Conservation (phyloP, 53 echinoderm and acorn worm species). For the Antedon mediterranea region DNA sequence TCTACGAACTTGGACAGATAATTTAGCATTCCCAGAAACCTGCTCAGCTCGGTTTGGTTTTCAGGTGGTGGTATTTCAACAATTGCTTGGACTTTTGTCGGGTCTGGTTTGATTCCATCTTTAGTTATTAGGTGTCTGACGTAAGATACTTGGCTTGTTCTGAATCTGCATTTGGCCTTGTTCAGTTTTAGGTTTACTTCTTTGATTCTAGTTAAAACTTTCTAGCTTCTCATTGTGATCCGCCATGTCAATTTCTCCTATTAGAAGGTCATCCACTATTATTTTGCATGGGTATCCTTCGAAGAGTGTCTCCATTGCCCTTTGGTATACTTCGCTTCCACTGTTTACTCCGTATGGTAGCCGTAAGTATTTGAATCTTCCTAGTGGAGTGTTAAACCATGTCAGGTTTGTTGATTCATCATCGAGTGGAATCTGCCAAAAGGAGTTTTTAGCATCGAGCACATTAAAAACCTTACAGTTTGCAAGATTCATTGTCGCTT, state of each 20-base stretch:
- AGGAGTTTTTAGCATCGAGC: conserved; percentile 17
- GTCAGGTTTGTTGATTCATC: conserved; percentile 22
- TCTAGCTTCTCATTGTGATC: conserved; percentile 19
- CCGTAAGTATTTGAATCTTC: conserved; percentile 14
- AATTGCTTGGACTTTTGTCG: neutral
- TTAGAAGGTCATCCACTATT: no score
- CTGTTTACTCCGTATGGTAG: conserved; percentile 24
- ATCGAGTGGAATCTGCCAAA: conserved; percentile 34
- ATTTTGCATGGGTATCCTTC: no score
- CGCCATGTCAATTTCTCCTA: neutral
- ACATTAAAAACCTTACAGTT: no score
- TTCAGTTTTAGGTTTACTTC: neutral
- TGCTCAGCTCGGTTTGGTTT: no score
- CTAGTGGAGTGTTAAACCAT: conserved; percentile 14
- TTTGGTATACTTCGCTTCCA: conserved; percentile 18
- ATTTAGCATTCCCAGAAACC: no score
- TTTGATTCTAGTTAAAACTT: conserved; percentile 7
- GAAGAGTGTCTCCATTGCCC: no score
- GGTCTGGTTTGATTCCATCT: neutral
- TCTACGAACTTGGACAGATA: no score
- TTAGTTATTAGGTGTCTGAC: neutral
- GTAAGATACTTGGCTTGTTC: neutral
- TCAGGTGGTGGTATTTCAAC: no score
- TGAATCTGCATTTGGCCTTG: neutral
- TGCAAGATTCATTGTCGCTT: no score